These are phyloP conservation scores for Coregonus sp. DNA, from an alignment of 2,797 vertebrate genomes.

Conservation along the genomic window DNA sequence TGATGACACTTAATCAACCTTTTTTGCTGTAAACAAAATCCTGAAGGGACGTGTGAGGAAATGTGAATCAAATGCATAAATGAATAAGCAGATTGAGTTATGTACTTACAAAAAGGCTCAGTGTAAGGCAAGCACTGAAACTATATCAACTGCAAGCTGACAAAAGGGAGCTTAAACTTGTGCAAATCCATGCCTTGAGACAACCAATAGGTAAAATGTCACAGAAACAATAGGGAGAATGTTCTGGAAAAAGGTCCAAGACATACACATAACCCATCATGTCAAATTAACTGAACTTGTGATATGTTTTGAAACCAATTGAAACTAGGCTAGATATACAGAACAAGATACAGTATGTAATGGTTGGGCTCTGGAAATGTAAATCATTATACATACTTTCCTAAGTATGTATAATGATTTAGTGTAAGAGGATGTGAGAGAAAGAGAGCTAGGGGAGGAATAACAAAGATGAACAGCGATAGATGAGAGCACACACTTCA, in stretches of 20 bases:
- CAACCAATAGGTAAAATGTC: neutral
- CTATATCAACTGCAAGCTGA: neutral
- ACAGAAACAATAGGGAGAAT: neutral
- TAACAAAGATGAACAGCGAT: too few relatives aligned
- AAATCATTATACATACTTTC: too few relatives aligned
- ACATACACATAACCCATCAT: neutral
- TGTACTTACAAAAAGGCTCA: neutral
- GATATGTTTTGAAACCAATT: neutral
- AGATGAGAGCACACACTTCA: neutral
- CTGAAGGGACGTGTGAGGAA: neutral
- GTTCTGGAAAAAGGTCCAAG: neutral
- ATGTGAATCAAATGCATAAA: neutral
- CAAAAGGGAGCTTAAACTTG: neutral
- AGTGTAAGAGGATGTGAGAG: neutral
- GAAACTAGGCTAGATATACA: neutral
- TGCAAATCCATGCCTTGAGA: neutral
- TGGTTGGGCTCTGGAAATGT: too few relatives aligned
- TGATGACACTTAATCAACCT: slow-evolving; percentile 16
- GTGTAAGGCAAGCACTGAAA: neutral
- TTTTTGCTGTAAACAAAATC: neutral
- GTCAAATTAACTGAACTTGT: neutral
- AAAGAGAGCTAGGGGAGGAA: neutral
- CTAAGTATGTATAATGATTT: too few relatives aligned
- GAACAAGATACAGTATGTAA: too few relatives aligned
- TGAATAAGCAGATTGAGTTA: neutral